Conservation (phyloP, 2,797 vertebrate genomes). For the Australoheros facetus region DNA sequence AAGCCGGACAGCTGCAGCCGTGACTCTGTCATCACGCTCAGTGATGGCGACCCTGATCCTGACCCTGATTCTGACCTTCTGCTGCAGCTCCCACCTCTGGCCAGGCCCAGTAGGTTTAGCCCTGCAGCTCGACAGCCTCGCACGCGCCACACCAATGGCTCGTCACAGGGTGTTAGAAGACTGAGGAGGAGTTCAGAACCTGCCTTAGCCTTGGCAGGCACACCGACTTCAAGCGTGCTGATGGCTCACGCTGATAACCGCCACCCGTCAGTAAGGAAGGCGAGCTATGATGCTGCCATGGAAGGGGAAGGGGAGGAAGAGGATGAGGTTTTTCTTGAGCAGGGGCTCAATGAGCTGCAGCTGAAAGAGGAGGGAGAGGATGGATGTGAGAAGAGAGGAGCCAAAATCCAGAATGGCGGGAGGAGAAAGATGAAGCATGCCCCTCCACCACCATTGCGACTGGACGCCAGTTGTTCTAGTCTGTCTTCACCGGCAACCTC, state of each 20-base stretch:
- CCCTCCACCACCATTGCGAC: conserved; percentile 79
- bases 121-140: conserved; percentile 54
- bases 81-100: conserved; percentile 73
- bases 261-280: conserved; percentile 79
- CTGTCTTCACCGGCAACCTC: conserved; percentile 90
- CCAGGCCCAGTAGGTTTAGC: conserved; percentile 74
- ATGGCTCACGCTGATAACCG: conserved; percentile 36
- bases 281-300: conserved; percentile 87
- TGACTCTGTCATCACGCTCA: conserved; percentile 92
- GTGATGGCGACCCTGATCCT: conserved; percentile 84
- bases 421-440: conserved; percentile 67
- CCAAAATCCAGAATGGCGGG: conserved; percentile 51
- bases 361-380: conserved; percentile 57
- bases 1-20: conserved; percentile 89
- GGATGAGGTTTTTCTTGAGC: conserved; percentile 69
- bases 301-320: conserved; percentile 59
- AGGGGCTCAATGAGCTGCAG: conserved; percentile 57
- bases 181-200: conserved; percentile 91
- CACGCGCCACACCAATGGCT: conserved; percentile 51
- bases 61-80: conserved; percentile 78
- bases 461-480: conserved; percentile 89
- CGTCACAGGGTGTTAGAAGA: conserved; percentile 70
- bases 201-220: conserved; percentile 69
- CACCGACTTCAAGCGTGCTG: conserved; percentile 42
- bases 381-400: conserved; percentile 42